Percentiles rank a stretch among this genome's conserved stretches.
Conservation (phyloP, 2,797 vertebrate species). For the Myiothlypis chrysogaster region DNA sequence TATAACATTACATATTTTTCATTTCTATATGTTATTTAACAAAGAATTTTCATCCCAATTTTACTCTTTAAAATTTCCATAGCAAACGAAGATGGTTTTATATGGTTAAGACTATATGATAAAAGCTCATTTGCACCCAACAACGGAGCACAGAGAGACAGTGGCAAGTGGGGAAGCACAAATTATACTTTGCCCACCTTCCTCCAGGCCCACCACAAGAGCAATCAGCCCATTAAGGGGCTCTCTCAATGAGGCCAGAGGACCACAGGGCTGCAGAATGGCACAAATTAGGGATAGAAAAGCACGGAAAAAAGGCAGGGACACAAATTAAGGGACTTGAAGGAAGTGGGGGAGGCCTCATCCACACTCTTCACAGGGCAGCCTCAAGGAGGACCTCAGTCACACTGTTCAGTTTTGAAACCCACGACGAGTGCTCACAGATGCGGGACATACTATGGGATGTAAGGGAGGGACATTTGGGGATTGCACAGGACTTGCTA, state of each 20-base stretch:
- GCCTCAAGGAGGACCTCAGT: background rate
- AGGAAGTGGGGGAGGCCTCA: background rate
- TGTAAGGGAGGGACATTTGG: background rate
- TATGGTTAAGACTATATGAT: background rate
- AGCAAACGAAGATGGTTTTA: background rate
- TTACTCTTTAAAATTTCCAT: background rate
- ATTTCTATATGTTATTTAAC: background rate
- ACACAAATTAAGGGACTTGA: background rate
- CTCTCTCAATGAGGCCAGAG: too few relatives aligned
- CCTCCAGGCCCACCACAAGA: background rate
- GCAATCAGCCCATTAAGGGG: background rate
- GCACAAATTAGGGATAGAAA: background rate
- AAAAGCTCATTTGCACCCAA: background rate
- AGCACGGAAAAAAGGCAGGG: background rate
- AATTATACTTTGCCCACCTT: background rate
- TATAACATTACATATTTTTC: background rate
- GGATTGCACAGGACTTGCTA: background rate
- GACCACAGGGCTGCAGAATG: background rate
- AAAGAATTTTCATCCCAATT: background rate
- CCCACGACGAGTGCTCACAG: fast-evolving
- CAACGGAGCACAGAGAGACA: background rate
- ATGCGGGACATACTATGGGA: background rate
- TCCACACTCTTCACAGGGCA: background rate
- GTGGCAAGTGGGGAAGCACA: background rate
- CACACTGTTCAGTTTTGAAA: background rate